A percentile compares a stretch with the other conserved stretches of the same genome.
phyloP scores from a whole-genome alignment of 92 coral and sea anemone species.

The Zoanthus sansibaricus region DNA sequence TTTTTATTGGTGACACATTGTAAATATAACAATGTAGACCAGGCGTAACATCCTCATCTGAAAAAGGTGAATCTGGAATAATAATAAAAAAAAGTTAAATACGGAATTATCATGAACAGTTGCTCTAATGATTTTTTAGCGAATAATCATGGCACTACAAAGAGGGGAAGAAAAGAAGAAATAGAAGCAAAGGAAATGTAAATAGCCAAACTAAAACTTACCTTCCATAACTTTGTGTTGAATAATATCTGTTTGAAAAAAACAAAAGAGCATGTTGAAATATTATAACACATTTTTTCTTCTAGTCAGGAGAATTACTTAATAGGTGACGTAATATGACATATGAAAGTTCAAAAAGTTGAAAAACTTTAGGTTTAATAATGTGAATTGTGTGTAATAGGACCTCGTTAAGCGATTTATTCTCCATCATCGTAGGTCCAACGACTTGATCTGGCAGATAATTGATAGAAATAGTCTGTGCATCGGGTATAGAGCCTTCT shows the following conservation, averaged over 20 bases:
- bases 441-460: no score
- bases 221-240: constrained; percentile 5
- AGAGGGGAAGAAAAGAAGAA: constrained; percentile 7
- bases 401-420: no score
- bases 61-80: constrained; percentile 9
- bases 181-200: constrained; percentile 12
- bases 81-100: constrained; percentile 5
- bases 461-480: no score
- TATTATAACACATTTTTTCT: constrained; percentile 10
- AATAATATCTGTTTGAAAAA: constrained; percentile 10
- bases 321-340: constrained; percentile 3
- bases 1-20: no score
- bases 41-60: no score
- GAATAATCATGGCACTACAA: constrained; percentile 13
- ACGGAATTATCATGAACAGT: background rate
- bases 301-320: constrained; percentile 10
- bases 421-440: no score
- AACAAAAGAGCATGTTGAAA: background rate
- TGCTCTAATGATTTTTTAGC: constrained; percentile 9
- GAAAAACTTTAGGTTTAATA: background rate
- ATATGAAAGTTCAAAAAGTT: constrained; percentile 7
- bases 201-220: constrained; percentile 2
- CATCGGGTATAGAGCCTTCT: no score
- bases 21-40: no score
- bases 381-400: constrained; percentile 4